Conservation (phyloP, 2,888 invertebrate genomes). For the Agapetus fuscipes region DNA sequence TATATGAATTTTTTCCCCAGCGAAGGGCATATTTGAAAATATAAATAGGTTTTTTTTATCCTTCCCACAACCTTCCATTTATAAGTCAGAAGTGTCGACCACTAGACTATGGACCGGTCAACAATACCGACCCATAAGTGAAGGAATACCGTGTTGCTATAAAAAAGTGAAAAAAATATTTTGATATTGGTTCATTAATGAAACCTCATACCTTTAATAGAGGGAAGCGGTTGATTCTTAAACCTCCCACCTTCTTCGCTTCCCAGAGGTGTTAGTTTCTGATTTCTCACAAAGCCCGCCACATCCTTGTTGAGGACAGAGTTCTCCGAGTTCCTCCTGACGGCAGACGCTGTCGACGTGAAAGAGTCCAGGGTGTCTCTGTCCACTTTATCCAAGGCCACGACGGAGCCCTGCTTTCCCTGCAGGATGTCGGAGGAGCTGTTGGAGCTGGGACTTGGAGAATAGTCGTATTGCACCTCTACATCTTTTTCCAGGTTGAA, state of each 20-base stretch:
- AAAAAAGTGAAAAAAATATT: no score
- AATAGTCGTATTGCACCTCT: conserved; percentile 23
- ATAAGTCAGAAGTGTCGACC: no score
- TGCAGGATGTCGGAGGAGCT: conserved; percentile 39
- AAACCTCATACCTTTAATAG: conserved; percentile 1
- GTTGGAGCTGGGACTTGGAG: conserved; percentile 42
- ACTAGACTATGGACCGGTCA: no score
- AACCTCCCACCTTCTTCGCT: conserved; percentile 14
- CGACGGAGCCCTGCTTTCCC: conserved; percentile 38
- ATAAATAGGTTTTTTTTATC: no score
- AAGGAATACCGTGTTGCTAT: no score
- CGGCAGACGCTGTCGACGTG: neutral
- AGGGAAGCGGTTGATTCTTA: neutral
- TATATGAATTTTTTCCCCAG: no score
- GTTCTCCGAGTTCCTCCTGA: conserved; percentile 18
- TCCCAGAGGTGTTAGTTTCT: conserved; percentile 16
- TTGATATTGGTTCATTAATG: no score
- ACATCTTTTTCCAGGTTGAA: conserved; percentile 22
- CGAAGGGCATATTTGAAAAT: no score
- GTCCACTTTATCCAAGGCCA: conserved; percentile 18
- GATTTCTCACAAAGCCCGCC: conserved; percentile 10
- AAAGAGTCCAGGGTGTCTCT: neutral
- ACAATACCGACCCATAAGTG: no score
- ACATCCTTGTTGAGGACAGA: conserved; percentile 10
- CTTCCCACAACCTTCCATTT: no score